A percentile compares a stretch with the other conserved stretches of the same genome.
phyloP scores from a whole-genome alignment of 2,888 invertebrate genomes.

The Didymodactylos carnosus region DNA sequence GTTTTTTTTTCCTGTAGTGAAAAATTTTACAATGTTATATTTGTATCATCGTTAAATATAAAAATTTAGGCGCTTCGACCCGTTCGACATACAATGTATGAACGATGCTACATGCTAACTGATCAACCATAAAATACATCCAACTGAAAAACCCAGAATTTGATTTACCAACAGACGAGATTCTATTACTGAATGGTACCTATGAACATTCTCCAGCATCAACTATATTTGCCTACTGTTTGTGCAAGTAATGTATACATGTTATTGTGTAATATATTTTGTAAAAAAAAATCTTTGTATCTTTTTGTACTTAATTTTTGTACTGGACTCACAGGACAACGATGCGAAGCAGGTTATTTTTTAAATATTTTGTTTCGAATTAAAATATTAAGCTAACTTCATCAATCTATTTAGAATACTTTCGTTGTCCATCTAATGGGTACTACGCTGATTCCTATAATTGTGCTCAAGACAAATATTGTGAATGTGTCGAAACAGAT shows the following conservation, averaged over 20 bases:
- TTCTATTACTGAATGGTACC: no score
- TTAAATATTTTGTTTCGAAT: not conserved
- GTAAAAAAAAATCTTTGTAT: no score
- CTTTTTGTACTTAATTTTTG: not conserved
- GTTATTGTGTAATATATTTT: not conserved
- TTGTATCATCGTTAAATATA: no score
- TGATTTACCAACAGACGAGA: no score
- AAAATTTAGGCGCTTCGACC: no score
- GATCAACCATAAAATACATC: no score
- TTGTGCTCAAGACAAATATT: constrained; percentile 8
- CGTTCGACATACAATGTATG: no score
- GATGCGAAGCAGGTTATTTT: not conserved
- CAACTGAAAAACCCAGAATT: no score
- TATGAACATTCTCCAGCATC: not conserved
- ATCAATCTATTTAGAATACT: constrained; percentile 12
- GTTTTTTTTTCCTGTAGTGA: no score
- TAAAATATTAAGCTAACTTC: no score
- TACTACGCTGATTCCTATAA: constrained; percentile 9
- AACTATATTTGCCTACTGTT: not conserved
- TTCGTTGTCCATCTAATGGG: constrained; percentile 9
- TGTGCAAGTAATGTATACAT: not conserved
- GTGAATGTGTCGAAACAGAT: constrained; percentile 14
- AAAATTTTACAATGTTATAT: no score
- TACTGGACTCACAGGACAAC: not conserved
- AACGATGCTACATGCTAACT: no score